Percentiles rank a stretch among this genome's conserved stretches.
These are phyloP conservation scores for Rambutsinella grinnellia DNA, from an alignment of 2,888 invertebrate species.

Conservation along the genomic window DNA sequence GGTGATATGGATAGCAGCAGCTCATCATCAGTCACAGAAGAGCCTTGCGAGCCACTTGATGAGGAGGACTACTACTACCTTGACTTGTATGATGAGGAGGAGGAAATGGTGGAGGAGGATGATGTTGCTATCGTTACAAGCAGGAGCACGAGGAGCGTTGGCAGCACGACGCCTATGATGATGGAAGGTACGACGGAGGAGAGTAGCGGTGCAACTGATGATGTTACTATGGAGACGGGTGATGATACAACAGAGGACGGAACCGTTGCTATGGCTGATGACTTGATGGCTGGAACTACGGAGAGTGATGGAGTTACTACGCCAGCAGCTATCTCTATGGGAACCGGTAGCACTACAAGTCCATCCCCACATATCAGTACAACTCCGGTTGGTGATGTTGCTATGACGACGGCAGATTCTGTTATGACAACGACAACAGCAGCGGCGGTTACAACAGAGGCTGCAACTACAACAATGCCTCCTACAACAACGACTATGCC, in stretches of 20 bases:
- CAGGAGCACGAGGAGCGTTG: constrained; percentile 14
- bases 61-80: neutral
- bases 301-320: neutral
- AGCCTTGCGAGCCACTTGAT: constrained; percentile 14
- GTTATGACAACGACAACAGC: constrained; percentile 8
- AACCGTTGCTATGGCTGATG: too few species aligned
- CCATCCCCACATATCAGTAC: neutral
- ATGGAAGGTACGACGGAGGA: constrained; percentile 21
- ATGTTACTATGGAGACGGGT: constrained; percentile 13
- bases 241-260: too few species aligned
- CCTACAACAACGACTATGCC: constrained; percentile 33
- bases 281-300: neutral
- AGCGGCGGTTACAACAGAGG: constrained; percentile 12
- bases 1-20: constrained; percentile 3
- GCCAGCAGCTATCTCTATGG: neutral
- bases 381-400: neutral
- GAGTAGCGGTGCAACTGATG: neutral
- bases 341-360: neutral
- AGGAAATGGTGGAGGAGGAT: constrained; percentile 70
- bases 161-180: neutral
- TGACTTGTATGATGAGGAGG: constrained; percentile 74
- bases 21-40: constrained; percentile 20
- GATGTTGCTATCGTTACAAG: constrained; percentile 63
- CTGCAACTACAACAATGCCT: neutral
- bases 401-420: neutral